Conservation (phyloP, 2,113 vertebrate species). For the Corynorhinus townsendii region DNA sequence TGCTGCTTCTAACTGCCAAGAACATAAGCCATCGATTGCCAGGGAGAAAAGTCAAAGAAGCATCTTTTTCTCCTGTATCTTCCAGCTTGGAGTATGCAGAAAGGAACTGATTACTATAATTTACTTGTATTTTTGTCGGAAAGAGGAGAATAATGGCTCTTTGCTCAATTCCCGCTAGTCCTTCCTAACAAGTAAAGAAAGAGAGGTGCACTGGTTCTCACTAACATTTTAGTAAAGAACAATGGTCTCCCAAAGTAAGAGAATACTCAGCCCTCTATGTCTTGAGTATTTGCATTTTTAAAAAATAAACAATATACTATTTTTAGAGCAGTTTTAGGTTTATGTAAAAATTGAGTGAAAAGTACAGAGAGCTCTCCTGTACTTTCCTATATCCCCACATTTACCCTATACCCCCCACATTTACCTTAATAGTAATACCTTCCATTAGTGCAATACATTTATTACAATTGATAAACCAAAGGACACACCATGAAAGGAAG, state of each 20-base stretch:
- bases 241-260: not conserved
- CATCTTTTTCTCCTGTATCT: slow-evolving; percentile 26
- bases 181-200: not conserved
- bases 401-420: too few relatives aligned
- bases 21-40: slow-evolving; percentile 54
- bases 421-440: not conserved
- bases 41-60: slow-evolving; percentile 61
- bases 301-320: not conserved
- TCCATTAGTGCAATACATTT: not conserved
- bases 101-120: not conserved
- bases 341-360: not conserved
- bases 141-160: not conserved
- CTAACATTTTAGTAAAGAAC: not conserved
- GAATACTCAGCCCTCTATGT: not conserved
- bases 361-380: not conserved
- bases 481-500: not conserved
- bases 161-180: not conserved
- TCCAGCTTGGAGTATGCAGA: slow-evolving; percentile 18
- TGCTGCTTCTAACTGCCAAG: slow-evolving; percentile 59
- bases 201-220: not conserved
- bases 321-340: not conserved
- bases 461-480: not conserved
- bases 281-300: not conserved
- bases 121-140: slow-evolving; percentile 29
- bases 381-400: not conserved